These are phyloP conservation scores for Spisula solida DNA, from an alignment of 2,888 invertebrate species.

Conservation along the genomic window DNA sequence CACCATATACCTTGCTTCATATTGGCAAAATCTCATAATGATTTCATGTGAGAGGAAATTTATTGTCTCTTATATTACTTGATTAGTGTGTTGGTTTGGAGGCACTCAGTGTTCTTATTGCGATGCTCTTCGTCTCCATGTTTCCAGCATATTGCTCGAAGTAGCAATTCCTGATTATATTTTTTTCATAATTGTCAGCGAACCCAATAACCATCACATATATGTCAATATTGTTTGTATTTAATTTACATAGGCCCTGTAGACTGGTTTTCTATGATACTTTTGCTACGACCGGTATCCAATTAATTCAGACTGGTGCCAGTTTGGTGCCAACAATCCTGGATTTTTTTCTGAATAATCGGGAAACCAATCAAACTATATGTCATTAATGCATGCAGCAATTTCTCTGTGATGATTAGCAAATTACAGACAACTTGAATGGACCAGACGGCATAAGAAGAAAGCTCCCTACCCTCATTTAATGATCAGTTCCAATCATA, in stretches of 20 bases:
- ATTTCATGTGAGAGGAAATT: neutral
- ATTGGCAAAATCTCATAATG: slow-evolving; percentile 4
- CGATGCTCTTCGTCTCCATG: neutral
- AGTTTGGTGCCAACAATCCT: slow-evolving; percentile 58
- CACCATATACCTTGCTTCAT: neutral
- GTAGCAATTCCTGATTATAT: slow-evolving; percentile 5
- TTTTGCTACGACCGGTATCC: neutral
- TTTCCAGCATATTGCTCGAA: neutral
- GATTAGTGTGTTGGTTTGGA: neutral
- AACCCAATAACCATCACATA: slow-evolving; percentile 1
- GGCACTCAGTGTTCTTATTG: neutral
- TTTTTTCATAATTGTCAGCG: neutral
- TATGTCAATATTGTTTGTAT: slow-evolving; percentile 18
- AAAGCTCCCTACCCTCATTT: neutral
- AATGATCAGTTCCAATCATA: slow-evolving; percentile 15
- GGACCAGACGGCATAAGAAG: neutral
- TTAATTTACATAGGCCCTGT: slow-evolving; percentile 3
- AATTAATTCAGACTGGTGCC: slow-evolving; percentile 56
- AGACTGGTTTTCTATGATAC: neutral
- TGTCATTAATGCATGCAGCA: slow-evolving; percentile 45
- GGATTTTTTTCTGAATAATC: slow-evolving; percentile 26
- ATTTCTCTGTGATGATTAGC: slow-evolving; percentile 37
- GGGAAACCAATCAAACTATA: slow-evolving; percentile 49
- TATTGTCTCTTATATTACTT: neutral
- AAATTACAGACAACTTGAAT: slow-evolving; percentile 24